Evolutionary conservation across 2,797 vertebrate species (phyloP).

Genomic region (Macroramphosus scolopax): DNA sequence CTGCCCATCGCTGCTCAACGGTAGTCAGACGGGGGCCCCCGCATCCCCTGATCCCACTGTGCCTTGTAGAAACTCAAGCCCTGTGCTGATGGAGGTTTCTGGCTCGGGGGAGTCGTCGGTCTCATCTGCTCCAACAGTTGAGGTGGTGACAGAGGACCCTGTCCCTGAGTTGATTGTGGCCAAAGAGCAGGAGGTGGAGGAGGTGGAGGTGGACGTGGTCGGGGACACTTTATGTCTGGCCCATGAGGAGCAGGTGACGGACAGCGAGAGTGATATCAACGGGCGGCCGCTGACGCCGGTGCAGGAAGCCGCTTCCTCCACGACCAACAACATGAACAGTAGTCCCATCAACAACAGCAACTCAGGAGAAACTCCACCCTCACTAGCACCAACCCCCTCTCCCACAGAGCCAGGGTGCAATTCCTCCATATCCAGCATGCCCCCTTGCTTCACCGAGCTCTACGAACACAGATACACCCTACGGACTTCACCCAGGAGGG

Average conservation of each 20-base stretch:
- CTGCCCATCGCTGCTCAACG: constrained; percentile 80
- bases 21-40: constrained; percentile 79
- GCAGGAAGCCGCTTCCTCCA: constrained; percentile 50
- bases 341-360: constrained; percentile 73
- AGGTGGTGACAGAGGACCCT: constrained; percentile 67
- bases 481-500: constrained; percentile 93
- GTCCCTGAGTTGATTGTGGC: constrained; percentile 80
- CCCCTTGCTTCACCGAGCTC: constrained; percentile 86
- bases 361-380: constrained; percentile 85
- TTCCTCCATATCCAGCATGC: constrained; percentile 73
- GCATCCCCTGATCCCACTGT: constrained; percentile 86
- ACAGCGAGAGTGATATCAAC: constrained; percentile 48
- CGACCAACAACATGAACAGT: constrained; percentile 51
- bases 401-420: constrained; percentile 66
- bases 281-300: constrained; percentile 40
- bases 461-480: constrained; percentile 96
- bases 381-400: constrained; percentile 62
- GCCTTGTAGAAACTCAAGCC: constrained; percentile 93
- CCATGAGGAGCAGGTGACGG: constrained; percentile 82
- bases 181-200: constrained; percentile 88
- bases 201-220: constrained; percentile 90
- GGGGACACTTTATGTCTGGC: constrained; percentile 83
- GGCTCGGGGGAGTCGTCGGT: constrained; percentile 51
- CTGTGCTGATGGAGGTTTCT: constrained; percentile 81
- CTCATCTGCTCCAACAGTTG: constrained; percentile 41